Percentiles rank a stretch among this genome's conserved stretches.
phyloP scores from a whole-genome alignment of 2,888 invertebrate species.

The Drosophila affinis region DNA sequence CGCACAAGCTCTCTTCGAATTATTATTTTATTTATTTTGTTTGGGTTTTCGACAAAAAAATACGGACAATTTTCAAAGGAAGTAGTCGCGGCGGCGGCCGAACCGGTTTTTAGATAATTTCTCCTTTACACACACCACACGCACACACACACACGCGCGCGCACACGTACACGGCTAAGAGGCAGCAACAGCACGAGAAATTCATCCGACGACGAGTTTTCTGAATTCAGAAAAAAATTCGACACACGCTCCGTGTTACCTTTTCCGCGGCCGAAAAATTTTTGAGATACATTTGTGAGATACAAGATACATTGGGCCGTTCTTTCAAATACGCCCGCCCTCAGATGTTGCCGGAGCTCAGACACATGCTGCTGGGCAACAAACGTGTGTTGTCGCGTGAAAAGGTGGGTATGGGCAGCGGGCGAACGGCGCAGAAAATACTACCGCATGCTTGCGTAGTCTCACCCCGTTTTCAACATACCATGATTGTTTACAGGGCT shows the following conservation, averaged over 20 bases:
- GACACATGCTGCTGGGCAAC: neutral
- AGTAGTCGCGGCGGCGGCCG: neutral
- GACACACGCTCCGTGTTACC: neutral
- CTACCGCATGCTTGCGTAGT: neutral
- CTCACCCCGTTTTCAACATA: neutral
- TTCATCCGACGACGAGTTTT: slow-evolving; percentile 3
- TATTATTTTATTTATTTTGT: too few species aligned
- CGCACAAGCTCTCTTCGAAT: neutral
- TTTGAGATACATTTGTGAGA: neutral
- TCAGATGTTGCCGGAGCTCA: neutral
- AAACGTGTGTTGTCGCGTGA: neutral
- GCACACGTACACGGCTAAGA: neutral
- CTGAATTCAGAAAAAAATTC: neutral
- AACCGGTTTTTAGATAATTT: slow-evolving; percentile 46
- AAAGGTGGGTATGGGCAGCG: neutral
- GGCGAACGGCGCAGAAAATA: neutral
- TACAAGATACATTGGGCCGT: neutral
- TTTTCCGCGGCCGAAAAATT: neutral
- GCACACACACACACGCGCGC: slow-evolving; percentile 27
- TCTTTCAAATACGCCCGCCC: neutral
- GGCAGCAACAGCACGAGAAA: slow-evolving; percentile 10
- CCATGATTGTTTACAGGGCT: neutral
- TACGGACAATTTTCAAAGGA: slow-evolving; percentile 7
- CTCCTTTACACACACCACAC: slow-evolving; percentile 38
- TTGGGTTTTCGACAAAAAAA: slow-evolving; percentile 30